Conservation (phyloP, 2,113 vertebrate genomes). For the Ivindomyrus marchei region DNA sequence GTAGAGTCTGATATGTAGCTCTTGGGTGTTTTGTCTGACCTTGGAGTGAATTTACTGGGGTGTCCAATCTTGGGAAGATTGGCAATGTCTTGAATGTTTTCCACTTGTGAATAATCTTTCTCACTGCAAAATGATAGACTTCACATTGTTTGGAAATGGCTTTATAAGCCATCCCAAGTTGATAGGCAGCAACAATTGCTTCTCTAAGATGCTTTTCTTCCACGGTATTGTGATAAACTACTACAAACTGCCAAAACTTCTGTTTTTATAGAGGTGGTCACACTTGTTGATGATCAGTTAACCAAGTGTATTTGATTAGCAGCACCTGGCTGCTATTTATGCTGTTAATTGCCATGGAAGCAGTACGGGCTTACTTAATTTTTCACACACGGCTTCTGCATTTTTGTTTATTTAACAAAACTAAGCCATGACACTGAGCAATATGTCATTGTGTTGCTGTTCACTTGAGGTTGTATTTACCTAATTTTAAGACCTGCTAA, state of each 20-base stretch:
- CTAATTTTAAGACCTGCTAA: background rate
- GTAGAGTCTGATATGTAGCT: background rate
- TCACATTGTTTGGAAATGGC: background rate
- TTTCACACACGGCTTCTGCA: background rate
- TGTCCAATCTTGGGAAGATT: background rate
- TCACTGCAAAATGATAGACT: too few relatives aligned
- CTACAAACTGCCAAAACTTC: too few relatives aligned
- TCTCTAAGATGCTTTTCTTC: background rate
- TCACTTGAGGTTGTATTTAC: background rate
- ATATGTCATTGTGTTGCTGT: background rate
- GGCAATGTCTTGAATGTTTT: background rate
- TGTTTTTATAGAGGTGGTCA: background rate
- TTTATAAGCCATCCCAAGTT: background rate
- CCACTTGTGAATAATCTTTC: too few relatives aligned
- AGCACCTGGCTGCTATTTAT: too few relatives aligned
- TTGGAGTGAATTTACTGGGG: background rate
- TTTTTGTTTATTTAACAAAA: background rate
- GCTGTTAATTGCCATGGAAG: too few relatives aligned
- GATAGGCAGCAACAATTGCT: background rate
- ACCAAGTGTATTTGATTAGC: too few relatives aligned
- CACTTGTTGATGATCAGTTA: too few relatives aligned
- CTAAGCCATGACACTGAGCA: background rate
- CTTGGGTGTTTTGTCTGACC: background rate
- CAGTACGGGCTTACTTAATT: background rate
- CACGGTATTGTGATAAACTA: background rate